Evolutionary conservation across 92 coral and sea anemone genomes (phyloP).

Genomic region (Bergia puertoricense): DNA sequence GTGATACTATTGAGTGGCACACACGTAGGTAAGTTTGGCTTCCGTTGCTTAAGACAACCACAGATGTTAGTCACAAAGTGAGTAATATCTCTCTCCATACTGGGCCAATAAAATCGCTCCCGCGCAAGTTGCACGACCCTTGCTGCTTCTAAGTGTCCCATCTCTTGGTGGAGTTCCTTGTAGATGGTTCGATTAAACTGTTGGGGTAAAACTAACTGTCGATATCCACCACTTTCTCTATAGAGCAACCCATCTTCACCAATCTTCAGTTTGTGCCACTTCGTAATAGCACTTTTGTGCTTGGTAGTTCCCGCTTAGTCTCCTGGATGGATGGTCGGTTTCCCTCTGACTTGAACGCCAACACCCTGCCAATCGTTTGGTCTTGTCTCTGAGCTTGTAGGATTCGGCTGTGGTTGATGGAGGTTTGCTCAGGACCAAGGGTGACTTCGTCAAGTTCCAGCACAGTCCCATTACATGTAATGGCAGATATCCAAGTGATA

Average conservation of each 20-base stretch:
- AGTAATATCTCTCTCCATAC: constrained; percentile 34
- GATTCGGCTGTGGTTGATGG: constrained; percentile 23
- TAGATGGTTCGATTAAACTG: constrained; percentile 25
- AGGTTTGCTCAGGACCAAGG: constrained; percentile 3
- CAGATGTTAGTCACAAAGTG: constrained; percentile 48
- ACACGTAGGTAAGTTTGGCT: constrained; percentile 4
- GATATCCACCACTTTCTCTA: constrained; percentile 9
- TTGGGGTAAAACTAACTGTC: constrained; percentile 28
- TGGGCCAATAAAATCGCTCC: constrained; percentile 44
- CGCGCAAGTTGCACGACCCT: constrained; percentile 42
- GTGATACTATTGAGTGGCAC: constrained; percentile 28
- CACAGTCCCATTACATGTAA: constrained; percentile 21
- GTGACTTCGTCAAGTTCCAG: constrained; percentile 4
- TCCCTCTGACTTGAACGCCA: constrained; percentile 36
- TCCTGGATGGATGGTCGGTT: constrained; percentile 5
- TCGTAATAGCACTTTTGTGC: constrained; percentile 18
- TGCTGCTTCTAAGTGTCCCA: constrained; percentile 45
- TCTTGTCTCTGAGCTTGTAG: constrained; percentile 38
- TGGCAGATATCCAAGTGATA: constrained; percentile 39
- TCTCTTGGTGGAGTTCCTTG: constrained; percentile 43
- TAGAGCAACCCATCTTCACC: constrained; percentile 31
- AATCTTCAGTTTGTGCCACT: constrained; percentile 39
- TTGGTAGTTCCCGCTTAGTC: constrained; percentile 11
- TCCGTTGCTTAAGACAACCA: constrained; percentile 29
- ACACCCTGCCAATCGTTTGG: constrained; percentile 27